A percentile compares a stretch with the other conserved stretches of the same genome.
Conservation (phyloP, 35 echinoderm and acorn worm species). For the Chiridota heheva region DNA sequence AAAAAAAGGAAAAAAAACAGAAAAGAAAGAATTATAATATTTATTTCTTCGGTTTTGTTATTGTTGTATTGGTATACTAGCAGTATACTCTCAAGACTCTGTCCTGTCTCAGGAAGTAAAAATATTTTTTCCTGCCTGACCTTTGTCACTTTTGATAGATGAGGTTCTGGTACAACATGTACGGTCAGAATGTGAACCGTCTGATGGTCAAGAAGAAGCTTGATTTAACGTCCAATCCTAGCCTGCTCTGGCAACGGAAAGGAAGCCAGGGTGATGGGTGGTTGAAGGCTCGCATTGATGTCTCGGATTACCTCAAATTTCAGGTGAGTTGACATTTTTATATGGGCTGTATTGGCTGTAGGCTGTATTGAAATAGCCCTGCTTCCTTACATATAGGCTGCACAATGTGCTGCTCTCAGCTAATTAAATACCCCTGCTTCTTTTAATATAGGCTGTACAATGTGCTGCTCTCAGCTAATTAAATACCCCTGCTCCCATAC, state of each 20-base stretch:
- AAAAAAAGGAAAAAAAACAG: too few relatives aligned
- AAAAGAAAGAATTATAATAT: too few relatives aligned
- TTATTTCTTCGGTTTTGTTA: too few relatives aligned
- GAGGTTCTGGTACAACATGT: slow-evolving; percentile 87
- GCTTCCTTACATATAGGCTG: not conserved
- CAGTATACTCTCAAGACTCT: too few relatives aligned
- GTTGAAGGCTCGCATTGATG: slow-evolving; percentile 44
- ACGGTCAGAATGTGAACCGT: slow-evolving; percentile 41
- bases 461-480: not conserved
- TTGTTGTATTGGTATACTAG: too few relatives aligned
- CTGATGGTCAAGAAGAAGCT: slow-evolving; percentile 55
- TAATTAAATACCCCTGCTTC: not conserved
- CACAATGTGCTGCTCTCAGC: not conserved
- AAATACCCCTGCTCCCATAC: not conserved
- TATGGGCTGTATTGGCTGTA: not conserved
- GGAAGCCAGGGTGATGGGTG: slow-evolving; percentile 68
- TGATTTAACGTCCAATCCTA: slow-evolving; percentile 46
- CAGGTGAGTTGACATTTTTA: slow-evolving; percentile 36
- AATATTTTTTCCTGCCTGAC: too few relatives aligned
- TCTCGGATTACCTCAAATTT: slow-evolving; percentile 58
- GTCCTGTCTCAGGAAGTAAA: too few relatives aligned
- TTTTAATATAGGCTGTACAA: not conserved
- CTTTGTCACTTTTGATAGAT: slow-evolving; percentile 37
- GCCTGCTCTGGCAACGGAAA: slow-evolving; percentile 23
- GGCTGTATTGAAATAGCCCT: too few relatives aligned